Evolutionary conservation across 2,113 vertebrate genomes (phyloP).

Genomic region (Rostratula benghalensis): DNA sequence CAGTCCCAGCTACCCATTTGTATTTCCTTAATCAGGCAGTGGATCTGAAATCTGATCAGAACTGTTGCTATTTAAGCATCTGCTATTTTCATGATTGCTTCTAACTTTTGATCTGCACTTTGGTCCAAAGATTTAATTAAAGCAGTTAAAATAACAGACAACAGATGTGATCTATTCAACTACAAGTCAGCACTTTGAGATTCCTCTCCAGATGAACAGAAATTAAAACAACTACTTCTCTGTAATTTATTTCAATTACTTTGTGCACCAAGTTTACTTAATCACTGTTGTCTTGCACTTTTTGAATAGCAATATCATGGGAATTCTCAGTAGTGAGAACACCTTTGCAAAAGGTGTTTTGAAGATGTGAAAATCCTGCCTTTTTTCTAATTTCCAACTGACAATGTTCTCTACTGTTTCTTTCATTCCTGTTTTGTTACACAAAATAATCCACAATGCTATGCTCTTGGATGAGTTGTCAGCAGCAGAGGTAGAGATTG

Average conservation of each 20-base stretch:
- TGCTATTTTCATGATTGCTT: not conserved
- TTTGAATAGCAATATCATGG: not conserved
- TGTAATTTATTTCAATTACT: conserved; percentile 19
- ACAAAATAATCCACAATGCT: not conserved
- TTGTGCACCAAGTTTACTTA: not conserved
- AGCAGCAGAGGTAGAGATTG: not conserved
- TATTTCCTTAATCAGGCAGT: not conserved
- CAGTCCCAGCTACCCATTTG: not conserved
- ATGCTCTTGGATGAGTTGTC: not conserved
- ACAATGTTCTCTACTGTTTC: not conserved
- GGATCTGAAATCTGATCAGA: not conserved
- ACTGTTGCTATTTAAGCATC: conserved; percentile 8
- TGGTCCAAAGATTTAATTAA: conserved; percentile 20
- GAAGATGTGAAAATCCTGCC: not conserved
- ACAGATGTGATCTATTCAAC: not conserved
- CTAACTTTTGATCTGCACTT: not conserved
- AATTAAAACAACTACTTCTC: not conserved
- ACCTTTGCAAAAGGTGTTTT: not conserved
- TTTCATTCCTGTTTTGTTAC: not conserved
- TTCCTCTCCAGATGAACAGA: not conserved
- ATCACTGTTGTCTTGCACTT: not conserved
- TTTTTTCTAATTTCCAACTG: not conserved
- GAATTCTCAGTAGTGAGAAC: too few species aligned
- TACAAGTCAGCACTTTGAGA: not conserved
- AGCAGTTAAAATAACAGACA: conserved; percentile 28